A percentile compares a stretch with the other conserved stretches of the same genome.
Evolutionary conservation across 2,113 vertebrate species (phyloP).

Genomic region (Oceanodroma tethys): DNA sequence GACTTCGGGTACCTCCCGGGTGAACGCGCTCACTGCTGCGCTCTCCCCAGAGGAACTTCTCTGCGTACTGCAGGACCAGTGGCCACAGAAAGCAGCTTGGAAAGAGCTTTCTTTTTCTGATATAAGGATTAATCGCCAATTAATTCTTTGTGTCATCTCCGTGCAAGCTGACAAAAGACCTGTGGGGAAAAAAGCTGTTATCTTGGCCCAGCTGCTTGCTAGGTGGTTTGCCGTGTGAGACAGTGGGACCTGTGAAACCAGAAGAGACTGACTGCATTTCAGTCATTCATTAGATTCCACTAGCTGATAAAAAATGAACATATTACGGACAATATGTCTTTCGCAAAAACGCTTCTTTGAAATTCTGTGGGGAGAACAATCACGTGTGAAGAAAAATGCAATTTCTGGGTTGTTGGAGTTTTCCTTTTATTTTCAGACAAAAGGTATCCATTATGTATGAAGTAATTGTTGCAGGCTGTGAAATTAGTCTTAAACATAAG

Average conservation of each 20-base stretch:
- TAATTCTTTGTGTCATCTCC: neutral
- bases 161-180: neutral
- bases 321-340: neutral
- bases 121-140: neutral
- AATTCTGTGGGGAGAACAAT: neutral
- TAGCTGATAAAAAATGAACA: neutral
- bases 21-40: rapidly evolving
- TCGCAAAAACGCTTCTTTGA: neutral
- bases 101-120: neutral
- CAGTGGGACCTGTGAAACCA: neutral
- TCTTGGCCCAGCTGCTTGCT: neutral
- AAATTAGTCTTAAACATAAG: neutral
- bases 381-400: neutral
- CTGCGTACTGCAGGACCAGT: neutral
- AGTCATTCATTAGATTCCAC: neutral
- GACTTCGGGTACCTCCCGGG: neutral
- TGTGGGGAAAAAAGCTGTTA: neutral
- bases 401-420: neutral
- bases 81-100: neutral
- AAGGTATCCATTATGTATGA: neutral
- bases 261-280: neutral
- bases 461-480: constrained; percentile 18
- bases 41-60: neutral
- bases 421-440: neutral
- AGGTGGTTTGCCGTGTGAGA: neutral